A percentile compares a stretch with the other conserved stretches of the same genome.
These are phyloP conservation scores for Onychomys leucogaster DNA, from an alignment of 2,797 vertebrate species.

Conservation along the genomic window DNA sequence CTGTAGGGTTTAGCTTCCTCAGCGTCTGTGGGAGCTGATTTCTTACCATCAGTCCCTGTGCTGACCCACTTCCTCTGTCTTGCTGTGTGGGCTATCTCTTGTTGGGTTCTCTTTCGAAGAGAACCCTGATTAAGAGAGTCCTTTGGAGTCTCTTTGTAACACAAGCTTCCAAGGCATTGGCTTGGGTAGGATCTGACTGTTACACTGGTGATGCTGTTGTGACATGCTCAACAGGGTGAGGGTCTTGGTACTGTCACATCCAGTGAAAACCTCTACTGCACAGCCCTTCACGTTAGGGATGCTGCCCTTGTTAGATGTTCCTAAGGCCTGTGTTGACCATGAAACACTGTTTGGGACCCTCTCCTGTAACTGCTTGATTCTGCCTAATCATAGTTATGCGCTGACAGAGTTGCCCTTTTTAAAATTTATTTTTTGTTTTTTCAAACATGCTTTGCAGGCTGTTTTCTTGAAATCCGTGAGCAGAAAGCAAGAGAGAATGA, in stretches of 20 bases:
- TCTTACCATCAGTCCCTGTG: neutral
- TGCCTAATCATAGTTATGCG: neutral
- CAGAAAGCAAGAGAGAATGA: neutral
- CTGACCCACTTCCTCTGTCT: neutral
- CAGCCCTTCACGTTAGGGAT: conserved; percentile 52
- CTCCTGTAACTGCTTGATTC: conserved; percentile 28
- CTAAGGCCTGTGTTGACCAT: neutral
- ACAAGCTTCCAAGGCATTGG: neutral
- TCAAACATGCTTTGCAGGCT: neutral
- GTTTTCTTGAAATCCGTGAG: neutral
- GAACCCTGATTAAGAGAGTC: neutral
- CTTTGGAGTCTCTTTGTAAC: neutral
- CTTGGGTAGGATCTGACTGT: neutral
- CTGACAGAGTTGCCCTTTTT: neutral
- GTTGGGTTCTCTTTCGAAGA: neutral
- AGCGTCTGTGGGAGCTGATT: neutral
- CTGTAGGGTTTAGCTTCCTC: neutral
- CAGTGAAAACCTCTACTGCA: neutral
- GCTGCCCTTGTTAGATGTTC: neutral
- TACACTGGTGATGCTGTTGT: neutral
- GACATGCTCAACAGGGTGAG: conserved; percentile 76
- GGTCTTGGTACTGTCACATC: conserved; percentile 61
- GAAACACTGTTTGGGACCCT: conserved; percentile 36
- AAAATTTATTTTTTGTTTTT: neutral
- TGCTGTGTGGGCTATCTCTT: neutral